Evolutionary conservation across 2,797 vertebrate species (phyloP).

Genomic region (Esox lucius): DNA sequence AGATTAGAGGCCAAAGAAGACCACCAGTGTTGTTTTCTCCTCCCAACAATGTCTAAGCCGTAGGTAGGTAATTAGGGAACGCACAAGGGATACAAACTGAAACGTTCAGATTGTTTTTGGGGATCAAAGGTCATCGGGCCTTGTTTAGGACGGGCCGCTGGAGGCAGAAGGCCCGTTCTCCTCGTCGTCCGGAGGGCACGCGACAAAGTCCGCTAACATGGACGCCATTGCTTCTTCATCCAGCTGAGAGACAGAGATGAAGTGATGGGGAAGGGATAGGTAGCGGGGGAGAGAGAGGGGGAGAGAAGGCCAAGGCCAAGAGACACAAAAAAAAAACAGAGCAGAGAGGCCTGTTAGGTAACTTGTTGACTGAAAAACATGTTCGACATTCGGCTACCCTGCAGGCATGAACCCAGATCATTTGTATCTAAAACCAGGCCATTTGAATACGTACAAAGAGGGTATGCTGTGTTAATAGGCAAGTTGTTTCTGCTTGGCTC

Average conservation of each 20-base stretch:
- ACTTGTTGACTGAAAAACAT: neutral
- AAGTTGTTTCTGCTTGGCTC: neutral
- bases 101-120: neutral
- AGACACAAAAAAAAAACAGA: neutral
- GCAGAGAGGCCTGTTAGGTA: neutral
- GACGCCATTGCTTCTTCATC: slow-evolving; percentile 81
- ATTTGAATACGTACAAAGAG: neutral
- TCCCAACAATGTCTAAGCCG: neutral
- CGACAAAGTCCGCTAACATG: slow-evolving; percentile 90
- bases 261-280: neutral
- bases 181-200: slow-evolving; percentile 87
- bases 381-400: neutral
- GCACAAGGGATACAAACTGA: neutral
- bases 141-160: slow-evolving; percentile 26
- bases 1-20: neutral
- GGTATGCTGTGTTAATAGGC: neutral
- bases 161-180: slow-evolving; percentile 59
- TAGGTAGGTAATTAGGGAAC: neutral
- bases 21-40: neutral
- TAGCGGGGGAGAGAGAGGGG: slow-evolving; percentile 34
- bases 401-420: neutral
- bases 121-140: slow-evolving; percentile 13
- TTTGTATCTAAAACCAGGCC: neutral
- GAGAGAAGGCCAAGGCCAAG: neutral
- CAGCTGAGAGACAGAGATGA: slow-evolving; percentile 49